Conservation (phyloP, 2,113 vertebrate genomes). For the Trogon melanurus region DNA sequence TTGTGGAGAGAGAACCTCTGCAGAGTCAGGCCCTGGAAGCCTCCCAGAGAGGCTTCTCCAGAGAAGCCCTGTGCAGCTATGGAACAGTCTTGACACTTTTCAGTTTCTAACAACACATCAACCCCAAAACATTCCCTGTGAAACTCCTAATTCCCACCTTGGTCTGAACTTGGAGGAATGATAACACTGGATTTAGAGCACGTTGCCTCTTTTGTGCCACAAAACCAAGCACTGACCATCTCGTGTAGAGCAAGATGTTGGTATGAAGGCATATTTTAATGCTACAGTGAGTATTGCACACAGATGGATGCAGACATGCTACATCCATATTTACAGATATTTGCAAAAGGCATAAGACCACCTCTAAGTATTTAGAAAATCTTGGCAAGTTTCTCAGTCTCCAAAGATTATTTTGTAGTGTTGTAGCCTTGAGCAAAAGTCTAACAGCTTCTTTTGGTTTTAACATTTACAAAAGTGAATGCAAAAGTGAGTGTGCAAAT, state of each 20-base stretch:
- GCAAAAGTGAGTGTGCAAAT: not conserved
- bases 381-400: not conserved
- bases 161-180: not conserved
- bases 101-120: not conserved
- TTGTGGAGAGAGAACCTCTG: not conserved
- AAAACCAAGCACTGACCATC: too few relatives aligned
- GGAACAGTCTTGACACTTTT: not conserved
- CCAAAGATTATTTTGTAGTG: not conserved
- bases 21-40: not conserved
- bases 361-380: not conserved
- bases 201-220: not conserved
- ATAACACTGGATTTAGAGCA: not conserved
- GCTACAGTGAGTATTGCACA: not conserved
- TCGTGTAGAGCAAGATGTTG: not conserved
- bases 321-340: not conserved
- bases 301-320: not conserved
- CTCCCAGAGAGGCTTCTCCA: not conserved
- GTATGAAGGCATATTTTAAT: not conserved
- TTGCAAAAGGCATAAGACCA: not conserved
- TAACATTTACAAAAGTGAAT: not conserved
- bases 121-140: not conserved
- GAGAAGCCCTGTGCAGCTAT: not conserved
- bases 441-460: not conserved
- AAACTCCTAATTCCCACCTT: not conserved
- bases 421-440: not conserved